Evolutionary conservation across 2,797 vertebrate genomes (phyloP), one percentile per base, ranked within the genome.

Genomic region (Holocentrus rufus): DNA sequence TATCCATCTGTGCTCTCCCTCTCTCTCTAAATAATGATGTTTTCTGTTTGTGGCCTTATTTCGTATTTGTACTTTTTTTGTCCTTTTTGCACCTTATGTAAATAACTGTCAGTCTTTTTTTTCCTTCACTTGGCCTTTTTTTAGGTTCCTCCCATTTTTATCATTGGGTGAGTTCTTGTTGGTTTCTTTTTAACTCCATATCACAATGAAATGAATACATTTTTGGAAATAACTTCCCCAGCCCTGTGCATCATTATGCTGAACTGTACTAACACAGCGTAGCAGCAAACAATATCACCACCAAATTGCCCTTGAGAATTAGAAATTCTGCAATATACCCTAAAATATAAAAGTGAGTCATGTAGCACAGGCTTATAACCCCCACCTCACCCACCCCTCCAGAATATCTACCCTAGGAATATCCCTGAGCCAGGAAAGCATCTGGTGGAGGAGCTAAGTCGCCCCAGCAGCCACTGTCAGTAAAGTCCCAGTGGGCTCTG

Each of bases 401-500:
- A 71, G 77, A 84, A 76, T 63, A 65, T 78, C 73, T 65, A 53
- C 74, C 61, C 59, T 11, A 53, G 70, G 60, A 83, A 87, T 79
- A 86, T 77, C 77, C 79, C 69, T 53, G 87, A 88, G 90, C 85
- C 74, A 75, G 30, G 30, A 62, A 84, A 82, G 84, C 82, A 91
- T 88, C 84, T 90, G 83, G 77, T 83, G 47, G 69, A 84, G 61
- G 65, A 85, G 72, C 72, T 85, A 78, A 89, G 88, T 89, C 84
- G 85, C 85, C 88, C 86, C 81, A 78, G 74, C 77, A 85, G 89
- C 79, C 82, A 73, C 76, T 70, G 79, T 79, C 72, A 75, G 72
- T 36, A 49, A 71, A 66, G 77, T 85, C 87, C 85, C 77, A 36
- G 2, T 18, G 73, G 86, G 75, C 69, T 66, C 34, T 60, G 55